A percentile compares a stretch with the other conserved stretches of the same genome.
These are phyloP conservation scores for Notothenia coriiceps DNA, from an alignment of 2,113 vertebrate genomes.

Conservation along the genomic window DNA sequence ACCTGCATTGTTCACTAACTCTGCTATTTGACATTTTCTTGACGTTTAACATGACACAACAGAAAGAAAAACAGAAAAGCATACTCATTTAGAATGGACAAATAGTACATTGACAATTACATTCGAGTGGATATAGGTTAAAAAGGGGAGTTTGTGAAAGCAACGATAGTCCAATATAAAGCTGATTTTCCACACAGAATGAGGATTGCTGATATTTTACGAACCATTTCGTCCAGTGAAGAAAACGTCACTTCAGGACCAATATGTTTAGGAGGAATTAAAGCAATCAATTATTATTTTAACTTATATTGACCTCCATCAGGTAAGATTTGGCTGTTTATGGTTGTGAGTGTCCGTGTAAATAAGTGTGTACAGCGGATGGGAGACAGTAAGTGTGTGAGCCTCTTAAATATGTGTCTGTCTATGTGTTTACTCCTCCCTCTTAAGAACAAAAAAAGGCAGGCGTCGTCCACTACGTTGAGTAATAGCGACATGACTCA, in stretches of 20 bases:
- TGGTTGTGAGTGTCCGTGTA: conserved; percentile 21
- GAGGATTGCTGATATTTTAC: neutral
- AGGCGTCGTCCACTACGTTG: conserved; percentile 86
- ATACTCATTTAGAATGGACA: no score
- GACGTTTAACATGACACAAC: no score
- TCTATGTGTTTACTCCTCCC: conserved; percentile 34
- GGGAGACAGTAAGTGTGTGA: conserved; percentile 29
- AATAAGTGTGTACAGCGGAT: conserved; percentile 24
- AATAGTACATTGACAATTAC: no score
- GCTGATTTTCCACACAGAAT: neutral
- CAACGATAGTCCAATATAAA: no score
- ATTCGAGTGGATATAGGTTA: no score
- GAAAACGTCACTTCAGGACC: neutral
- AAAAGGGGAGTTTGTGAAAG: neutral
- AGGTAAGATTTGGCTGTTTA: neutral
- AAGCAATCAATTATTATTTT: conserved; percentile 1
- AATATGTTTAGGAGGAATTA: conserved; percentile 9
- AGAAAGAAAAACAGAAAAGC: no score
- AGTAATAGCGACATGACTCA: conserved; percentile 94
- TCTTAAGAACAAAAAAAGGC: conserved; percentile 56
- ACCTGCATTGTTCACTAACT: no score
- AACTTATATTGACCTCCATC: neutral
- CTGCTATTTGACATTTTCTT: no score
- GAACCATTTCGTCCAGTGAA: conserved; percentile 3
- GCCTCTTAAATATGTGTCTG: conserved; percentile 28